Evolutionary conservation across 1,140 invertebrate genomes (phyloP).

Genomic region (Saxidomus purpurata): DNA sequence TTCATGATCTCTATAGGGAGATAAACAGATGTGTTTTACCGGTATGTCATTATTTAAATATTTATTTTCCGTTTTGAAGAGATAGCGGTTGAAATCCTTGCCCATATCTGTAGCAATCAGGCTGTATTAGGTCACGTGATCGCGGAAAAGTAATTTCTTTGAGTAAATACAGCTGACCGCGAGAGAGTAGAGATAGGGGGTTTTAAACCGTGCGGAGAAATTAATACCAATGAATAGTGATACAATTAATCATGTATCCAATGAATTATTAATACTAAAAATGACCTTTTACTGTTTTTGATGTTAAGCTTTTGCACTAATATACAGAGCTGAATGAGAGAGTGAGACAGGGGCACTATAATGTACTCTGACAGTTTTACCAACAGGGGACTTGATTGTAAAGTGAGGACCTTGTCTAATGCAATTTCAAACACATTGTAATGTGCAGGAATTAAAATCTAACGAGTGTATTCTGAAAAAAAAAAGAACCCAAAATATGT

Average conservation of each 20-base stretch:
- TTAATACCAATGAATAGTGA: constrained; percentile 28
- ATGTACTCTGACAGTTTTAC: too few species aligned
- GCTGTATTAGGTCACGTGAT: not conserved
- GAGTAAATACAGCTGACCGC: constrained; percentile 33
- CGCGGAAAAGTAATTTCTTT: constrained; percentile 35
- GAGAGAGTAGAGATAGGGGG: constrained; percentile 27
- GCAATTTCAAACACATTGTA: too few species aligned
- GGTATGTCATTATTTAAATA: constrained; percentile 10
- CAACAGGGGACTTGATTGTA: too few species aligned
- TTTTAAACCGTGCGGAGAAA: constrained; percentile 16
- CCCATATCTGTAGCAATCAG: constrained; percentile 2
- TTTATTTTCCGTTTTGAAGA: not conserved
- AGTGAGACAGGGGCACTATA: too few species aligned
- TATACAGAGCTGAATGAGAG: too few species aligned
- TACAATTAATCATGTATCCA: constrained; percentile 28
- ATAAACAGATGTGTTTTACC: constrained; percentile 13
- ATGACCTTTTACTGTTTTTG: not conserved
- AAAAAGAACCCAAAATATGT: too few species aligned
- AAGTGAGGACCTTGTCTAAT: too few species aligned
- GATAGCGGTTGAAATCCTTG: not conserved
- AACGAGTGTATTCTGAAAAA: too few species aligned
- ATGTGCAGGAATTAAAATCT: too few species aligned
- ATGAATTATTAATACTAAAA: constrained; percentile 43
- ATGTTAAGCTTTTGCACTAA: too few species aligned
- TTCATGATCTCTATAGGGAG: too few species aligned